Conservation (phyloP, 2,888 invertebrate genomes). For the Lobophora halterata region DNA sequence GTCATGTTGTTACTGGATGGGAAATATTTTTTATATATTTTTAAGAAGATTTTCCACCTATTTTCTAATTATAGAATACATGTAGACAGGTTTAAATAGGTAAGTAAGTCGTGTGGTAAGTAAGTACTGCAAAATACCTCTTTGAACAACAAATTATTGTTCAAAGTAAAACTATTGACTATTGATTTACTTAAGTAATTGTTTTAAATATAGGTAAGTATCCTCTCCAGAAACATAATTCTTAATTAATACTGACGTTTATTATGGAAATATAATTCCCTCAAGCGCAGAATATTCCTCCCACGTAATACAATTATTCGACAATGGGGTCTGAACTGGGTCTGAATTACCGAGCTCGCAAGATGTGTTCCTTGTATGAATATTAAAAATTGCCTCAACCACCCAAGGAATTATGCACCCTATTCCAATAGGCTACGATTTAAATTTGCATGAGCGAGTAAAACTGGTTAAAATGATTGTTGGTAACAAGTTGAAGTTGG, state of each 20-base stretch:
- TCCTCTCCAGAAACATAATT: slow-evolving; percentile 14
- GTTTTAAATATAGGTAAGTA: too few relatives aligned
- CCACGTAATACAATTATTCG: slow-evolving; percentile 62
- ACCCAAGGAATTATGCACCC: not conserved
- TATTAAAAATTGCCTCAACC: slow-evolving; percentile 47
- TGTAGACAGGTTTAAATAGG: too few relatives aligned
- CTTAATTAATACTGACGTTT: slow-evolving; percentile 44
- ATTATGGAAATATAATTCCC: slow-evolving; percentile 51
- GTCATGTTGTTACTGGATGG: too few relatives aligned
- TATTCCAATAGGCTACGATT: not conserved
- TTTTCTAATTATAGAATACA: too few relatives aligned
- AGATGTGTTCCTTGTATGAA: slow-evolving; percentile 55
- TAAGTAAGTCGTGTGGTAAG: too few relatives aligned
- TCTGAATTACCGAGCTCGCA: slow-evolving; percentile 50
- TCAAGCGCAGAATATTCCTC: slow-evolving; percentile 38
- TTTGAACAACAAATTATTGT: too few relatives aligned
- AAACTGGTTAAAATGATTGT: not conserved
- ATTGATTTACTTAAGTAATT: too few relatives aligned
- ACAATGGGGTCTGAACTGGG: slow-evolving; percentile 58
- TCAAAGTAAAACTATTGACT: too few relatives aligned
- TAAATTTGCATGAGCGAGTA: not conserved
- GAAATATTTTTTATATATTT: too few relatives aligned
- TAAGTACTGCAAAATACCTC: too few relatives aligned
- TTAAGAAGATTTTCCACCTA: too few relatives aligned
- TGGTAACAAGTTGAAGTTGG: too few relatives aligned